Percentiles rank a stretch among this genome's conserved stretches.
Conservation (phyloP, 2,888 invertebrate species). For the Prenolepis imparis region DNA sequence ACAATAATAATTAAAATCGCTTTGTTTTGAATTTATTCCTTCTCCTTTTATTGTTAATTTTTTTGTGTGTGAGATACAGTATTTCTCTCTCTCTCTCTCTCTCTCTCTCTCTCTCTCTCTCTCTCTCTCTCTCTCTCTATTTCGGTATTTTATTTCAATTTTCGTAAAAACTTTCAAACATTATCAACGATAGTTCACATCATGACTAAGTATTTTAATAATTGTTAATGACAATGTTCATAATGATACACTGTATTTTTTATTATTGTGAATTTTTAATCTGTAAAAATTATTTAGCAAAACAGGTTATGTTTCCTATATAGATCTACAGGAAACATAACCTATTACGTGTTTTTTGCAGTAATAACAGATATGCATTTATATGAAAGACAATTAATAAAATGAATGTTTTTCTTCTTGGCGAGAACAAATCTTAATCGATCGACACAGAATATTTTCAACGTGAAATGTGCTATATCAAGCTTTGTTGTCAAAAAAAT, state of each 20-base stretch:
- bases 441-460: neutral
- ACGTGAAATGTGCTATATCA: neutral
- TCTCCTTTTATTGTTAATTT: neutral
- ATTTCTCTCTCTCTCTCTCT: too few species aligned
- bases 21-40: neutral
- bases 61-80: neutral
- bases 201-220: too few species aligned
- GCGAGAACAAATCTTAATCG: neutral
- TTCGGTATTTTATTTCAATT: too few species aligned
- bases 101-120: neutral
- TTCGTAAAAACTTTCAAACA: too few species aligned
- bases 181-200: too few species aligned
- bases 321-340: too few species aligned
- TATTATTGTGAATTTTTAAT: too few species aligned
- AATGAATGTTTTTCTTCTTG: neutral
- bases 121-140: neutral
- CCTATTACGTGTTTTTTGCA: neutral
- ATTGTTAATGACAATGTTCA: too few species aligned
- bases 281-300: too few species aligned
- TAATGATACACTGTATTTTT: too few species aligned
- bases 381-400: neutral
- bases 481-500: neutral
- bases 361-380: neutral
- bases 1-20: neutral
- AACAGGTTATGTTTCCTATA: too few species aligned